These are phyloP conservation scores for Catalaphyllia jardinei DNA, from an alignment of 64 coral and sea anemone genomes.

Conservation along the genomic window DNA sequence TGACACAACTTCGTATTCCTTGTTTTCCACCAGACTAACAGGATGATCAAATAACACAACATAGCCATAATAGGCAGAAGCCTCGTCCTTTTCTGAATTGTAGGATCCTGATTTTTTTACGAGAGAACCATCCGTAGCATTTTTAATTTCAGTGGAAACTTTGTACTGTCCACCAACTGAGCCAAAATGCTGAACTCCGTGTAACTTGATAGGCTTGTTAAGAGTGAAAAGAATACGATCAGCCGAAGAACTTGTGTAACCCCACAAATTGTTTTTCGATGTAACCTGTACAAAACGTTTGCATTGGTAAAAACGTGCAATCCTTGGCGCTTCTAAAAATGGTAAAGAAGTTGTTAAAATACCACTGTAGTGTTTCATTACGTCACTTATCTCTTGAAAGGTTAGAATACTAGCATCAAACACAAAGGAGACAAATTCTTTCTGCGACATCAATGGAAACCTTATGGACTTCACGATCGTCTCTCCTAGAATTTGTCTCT, in stretches of 20 bases:
- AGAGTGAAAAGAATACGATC: not conserved
- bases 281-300: not conserved
- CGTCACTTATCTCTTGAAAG: not conserved
- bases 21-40: not conserved
- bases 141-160: not conserved
- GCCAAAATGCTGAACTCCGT: constrained; percentile 23
- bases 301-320: not conserved
- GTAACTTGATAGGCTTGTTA: not conserved
- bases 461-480: constrained; percentile 7
- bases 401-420: not conserved
- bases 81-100: not conserved
- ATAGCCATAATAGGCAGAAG: not conserved
- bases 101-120: not conserved
- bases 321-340: not conserved
- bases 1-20: not conserved
- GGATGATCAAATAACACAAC: not conserved
- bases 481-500: constrained; percentile 22
- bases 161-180: not conserved
- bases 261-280: not conserved
- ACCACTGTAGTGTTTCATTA: not conserved
- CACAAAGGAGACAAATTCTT: constrained; percentile 7
- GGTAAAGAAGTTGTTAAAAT: constrained; percentile 10
- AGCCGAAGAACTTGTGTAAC: not conserved
- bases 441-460: constrained; percentile 18
- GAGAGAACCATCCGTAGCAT: not conserved